Evolutionary conservation across 2,888 invertebrate genomes (phyloP).

Genomic region (Spilarctia lutea): DNA sequence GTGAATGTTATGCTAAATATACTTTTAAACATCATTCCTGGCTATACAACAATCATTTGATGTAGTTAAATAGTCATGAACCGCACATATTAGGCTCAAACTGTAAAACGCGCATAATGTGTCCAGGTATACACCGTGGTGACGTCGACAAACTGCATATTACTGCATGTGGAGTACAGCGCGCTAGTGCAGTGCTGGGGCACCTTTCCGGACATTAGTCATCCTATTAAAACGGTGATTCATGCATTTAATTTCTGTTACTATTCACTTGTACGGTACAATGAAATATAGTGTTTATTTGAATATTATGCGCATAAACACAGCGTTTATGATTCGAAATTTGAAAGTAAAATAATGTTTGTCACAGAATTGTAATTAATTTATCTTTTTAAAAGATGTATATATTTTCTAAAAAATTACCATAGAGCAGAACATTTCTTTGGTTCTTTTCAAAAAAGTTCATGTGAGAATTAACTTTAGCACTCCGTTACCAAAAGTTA

Average conservation of each 20-base stretch:
- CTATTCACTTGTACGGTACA: slow-evolving; percentile 20
- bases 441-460: no score
- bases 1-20: neutral
- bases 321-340: neutral
- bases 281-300: slow-evolving; percentile 20
- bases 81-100: slow-evolving; percentile 12
- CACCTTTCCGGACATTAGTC: slow-evolving; percentile 80
- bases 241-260: slow-evolving; percentile 64
- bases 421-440: no score
- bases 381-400: no score
- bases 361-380: no score
- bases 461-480: neutral
- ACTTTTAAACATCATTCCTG: no score
- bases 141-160: slow-evolving; percentile 84
- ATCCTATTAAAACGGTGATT: slow-evolving; percentile 74
- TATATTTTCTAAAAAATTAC: no score
- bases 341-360: neutral
- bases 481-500: neutral
- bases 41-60: no score
- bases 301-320: neutral
- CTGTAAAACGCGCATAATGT: slow-evolving; percentile 42
- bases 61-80: slow-evolving; percentile 6
- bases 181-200: slow-evolving; percentile 80
- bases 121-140: slow-evolving; percentile 79
- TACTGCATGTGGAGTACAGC: slow-evolving; percentile 81